Base-by-base conservation (phyloP, 2,797 vertebrate species). In the Arremon aurantiirostris region DNA sequence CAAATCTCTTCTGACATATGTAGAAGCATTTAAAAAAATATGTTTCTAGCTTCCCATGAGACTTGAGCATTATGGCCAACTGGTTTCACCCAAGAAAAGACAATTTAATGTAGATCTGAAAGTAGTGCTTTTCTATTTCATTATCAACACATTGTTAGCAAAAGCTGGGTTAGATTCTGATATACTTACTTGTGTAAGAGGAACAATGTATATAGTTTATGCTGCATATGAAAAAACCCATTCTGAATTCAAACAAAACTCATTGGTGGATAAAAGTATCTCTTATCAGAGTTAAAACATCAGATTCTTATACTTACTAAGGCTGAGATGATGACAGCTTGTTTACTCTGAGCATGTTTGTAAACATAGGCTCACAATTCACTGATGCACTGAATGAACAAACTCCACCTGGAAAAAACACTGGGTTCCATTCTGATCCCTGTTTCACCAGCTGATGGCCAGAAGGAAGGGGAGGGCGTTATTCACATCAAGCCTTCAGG, bases 11-110 rank as follows among this genome's bases (percentile, higher is more conserved):
- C 52, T 94, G 52, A 73, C 68, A 72, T 87, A 92, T 24, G 46
- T 83, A 79, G 76, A 86, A 92, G 30, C 53, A 86, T 76, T 88
- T 34, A 72, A 79, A 17, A 93, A 94, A 87, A 68, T 86, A 76
- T 80, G 42, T 63, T 65, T 64, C n/a, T 52, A 82, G 12, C 14
- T 60, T 55, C 37, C 27, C 23, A 66, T 59, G 42, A 60, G 78
- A 59, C 9, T n/a, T 39, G 8, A 60, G 12, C 21, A 34, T 60
- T 65, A 56, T 20, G 55, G 72, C 56, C 73, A 92, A 41, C 22
- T 28, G 61, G 24, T 72, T 35, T 37, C 52, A 53, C 37, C 12
- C 21, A 20, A 49, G 39, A 46, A 77, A 75, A 69, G 17, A 39
- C 0, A 19, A 21, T 50, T 64, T 47, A 76, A 30, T 50, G 22